Evolutionary conservation across 2,113 vertebrate species (phyloP), one percentile per base, ranked within the genome.

Genomic region (Condylura cristata): DNA sequence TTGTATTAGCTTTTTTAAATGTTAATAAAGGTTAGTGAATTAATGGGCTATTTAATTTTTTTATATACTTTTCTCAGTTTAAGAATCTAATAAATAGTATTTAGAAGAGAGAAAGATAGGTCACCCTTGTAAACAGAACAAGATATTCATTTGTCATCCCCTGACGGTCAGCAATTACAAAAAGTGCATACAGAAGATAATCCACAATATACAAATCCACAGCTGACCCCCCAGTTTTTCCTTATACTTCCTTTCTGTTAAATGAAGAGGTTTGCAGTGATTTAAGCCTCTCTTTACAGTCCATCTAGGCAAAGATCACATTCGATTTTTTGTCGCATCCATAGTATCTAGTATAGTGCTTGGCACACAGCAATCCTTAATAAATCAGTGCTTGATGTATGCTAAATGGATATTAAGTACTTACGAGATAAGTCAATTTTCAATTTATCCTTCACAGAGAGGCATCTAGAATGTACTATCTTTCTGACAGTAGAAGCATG

Each of bases 401-500:
- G 37, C 4, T 86, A 60, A 91, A 89, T 90, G 32, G 8, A 61
- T 41, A 46, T 66, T 74, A 93, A 80, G 53, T 95, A 93, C 99
- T 98, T 98, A 99, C 99, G 96, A 4, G 99, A 98, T 85, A 99
- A 95, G 95, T 99, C 99, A 60, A 99, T 99, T 91, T 99, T 99
- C 48, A 99, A 98, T 97, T 99, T 99, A 98, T 99, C 99, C 96
- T 99, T 99, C 93, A 99, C 95, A 96, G 98, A 98, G 97, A 98
- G 98, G 3, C 98, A 99, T 94, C 98, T 97, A 0, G 99, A 99
- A 95, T 98, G 99, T 12, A 99, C 98, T 1, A 99, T 98, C 85
- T 98, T 98, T 89, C 99, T 98, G 32, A 99, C 99, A 3, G 98
- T 99, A 41, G 98, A 99, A 26, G 99, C 99, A 22, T 99, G 99